Evolutionary conservation across 1,140 invertebrate genomes (phyloP).

Genomic region (Oryzaephilus surinamensis): DNA sequence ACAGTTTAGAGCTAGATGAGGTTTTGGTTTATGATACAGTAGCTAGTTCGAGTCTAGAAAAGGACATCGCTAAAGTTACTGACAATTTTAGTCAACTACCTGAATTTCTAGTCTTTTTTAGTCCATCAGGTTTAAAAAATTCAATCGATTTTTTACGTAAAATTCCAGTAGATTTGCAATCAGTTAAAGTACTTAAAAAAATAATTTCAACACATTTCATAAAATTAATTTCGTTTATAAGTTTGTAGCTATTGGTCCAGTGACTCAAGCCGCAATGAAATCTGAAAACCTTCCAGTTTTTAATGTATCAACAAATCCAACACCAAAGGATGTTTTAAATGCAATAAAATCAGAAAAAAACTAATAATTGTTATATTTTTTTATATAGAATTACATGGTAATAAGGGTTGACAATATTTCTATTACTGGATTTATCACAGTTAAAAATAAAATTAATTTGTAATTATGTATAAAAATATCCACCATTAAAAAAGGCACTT

Average conservation of each 20-base stretch:
- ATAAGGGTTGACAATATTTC: not conserved
- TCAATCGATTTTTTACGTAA: constrained; percentile 22
- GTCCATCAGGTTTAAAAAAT: constrained; percentile 36
- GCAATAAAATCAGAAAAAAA: constrained; percentile 6
- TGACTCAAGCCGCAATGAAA: constrained; percentile 34
- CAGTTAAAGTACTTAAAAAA: constrained; percentile 24
- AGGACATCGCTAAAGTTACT: constrained; percentile 26
- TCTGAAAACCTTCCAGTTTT: constrained; percentile 27
- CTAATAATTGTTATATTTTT: not conserved
- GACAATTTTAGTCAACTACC: constrained; percentile 26
- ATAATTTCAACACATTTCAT: constrained; percentile 9
- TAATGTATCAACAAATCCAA: constrained; percentile 32
- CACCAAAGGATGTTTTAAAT: constrained; percentile 28
- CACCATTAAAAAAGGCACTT: too few species aligned
- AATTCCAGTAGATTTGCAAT: constrained; percentile 15
- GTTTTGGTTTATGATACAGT: constrained; percentile 35
- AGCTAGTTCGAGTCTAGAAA: constrained; percentile 28
- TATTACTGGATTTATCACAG: not conserved
- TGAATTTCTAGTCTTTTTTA: constrained; percentile 38
- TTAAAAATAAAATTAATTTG: too few species aligned
- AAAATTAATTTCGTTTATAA: constrained; percentile 18
- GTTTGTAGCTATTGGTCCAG: constrained; percentile 39
- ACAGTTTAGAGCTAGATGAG: constrained; percentile 29
- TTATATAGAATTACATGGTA: not conserved
- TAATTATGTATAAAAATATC: too few species aligned